Evolutionary conservation across 2,888 invertebrate species (phyloP), one percentile per base, ranked within the genome.

Genomic region (Galerucella calmariensis): DNA sequence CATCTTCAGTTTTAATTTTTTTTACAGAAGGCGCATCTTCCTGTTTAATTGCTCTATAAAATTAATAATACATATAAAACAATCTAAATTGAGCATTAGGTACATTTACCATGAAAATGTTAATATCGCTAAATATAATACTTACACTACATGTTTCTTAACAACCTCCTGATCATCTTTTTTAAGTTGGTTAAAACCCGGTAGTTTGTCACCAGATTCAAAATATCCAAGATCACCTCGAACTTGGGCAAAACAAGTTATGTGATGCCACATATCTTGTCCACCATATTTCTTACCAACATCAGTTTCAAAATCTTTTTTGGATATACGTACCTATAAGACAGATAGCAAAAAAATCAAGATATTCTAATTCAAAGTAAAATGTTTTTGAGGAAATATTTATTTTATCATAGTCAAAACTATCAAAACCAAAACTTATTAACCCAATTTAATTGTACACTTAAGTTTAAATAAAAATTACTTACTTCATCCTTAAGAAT

Each of bases 241-340:
- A 1, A 92, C 83, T 83, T 95, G 92, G 0, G 91, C 92, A 88
- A 98, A 98, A 85, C 98, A 98, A 75, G 94, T 93, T 2, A 97
- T 87, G 87, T 98, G 98, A 86, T 98, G 93, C 98, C 98, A 98
- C 69, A 93, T 88, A 73, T 95, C 92, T 82, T 94, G 91, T 0
- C 96, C 97, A 0, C 97, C 97, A 86, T 92, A 96, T 85, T 92
- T 92, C 83, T 90, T 91, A 0, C 94, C 96, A 24, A 94, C 89
- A 81, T 95, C 95, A 66, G 92, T 92, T 75, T 96, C 95, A 87
- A 89, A 97, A 80, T 96, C 95, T 79, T 94, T 94, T 87, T 96
- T 97, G 1, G 94, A 92, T 66, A 97, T 89, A 65, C 97, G 90
- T 3, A 97, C 88, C 73, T 76, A 46, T 2, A 58, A 16, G 1